A percentile compares a stretch with the other conserved stretches of the same genome.
These are phyloP conservation scores for Chelmon rostratus DNA, from an alignment of 2,797 vertebrate genomes.

Conservation along the genomic window DNA sequence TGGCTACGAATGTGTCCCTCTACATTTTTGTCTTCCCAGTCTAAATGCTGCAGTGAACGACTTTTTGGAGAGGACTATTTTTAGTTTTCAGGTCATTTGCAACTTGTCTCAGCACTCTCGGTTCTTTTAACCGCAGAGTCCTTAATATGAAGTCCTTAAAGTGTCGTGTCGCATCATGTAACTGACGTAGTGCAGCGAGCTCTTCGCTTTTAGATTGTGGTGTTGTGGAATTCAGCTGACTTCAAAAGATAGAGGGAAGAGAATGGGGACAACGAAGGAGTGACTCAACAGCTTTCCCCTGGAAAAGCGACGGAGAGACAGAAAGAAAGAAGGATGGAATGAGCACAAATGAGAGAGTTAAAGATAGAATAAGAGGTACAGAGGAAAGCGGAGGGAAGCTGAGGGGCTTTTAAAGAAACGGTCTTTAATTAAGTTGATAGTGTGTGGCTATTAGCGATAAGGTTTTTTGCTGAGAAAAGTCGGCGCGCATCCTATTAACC, in stretches of 20 bases:
- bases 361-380: slow-evolving; percentile 44
- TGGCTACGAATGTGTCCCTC: slow-evolving; percentile 9
- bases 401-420: slow-evolving; percentile 63
- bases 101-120: slow-evolving; percentile 63
- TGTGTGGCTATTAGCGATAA: slow-evolving; percentile 77
- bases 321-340: slow-evolving; percentile 31
- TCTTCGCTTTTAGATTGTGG: slow-evolving; percentile 14
- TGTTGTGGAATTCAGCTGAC: slow-evolving; percentile 54
- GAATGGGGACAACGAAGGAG: slow-evolving; percentile 46
- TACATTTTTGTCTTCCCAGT: slow-evolving; percentile 34
- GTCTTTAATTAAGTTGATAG: slow-evolving; percentile 79
- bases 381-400: slow-evolving; percentile 37
- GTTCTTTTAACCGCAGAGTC: slow-evolving; percentile 64
- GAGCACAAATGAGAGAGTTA: slow-evolving; percentile 50
- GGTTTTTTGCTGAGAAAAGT: slow-evolving; percentile 69
- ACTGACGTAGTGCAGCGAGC: slow-evolving; percentile 49
- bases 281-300: slow-evolving; percentile 70
- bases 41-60: slow-evolving; percentile 55
- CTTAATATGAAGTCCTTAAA: slow-evolving; percentile 74
- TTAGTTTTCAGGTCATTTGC: slow-evolving; percentile 78
- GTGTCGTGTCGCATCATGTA: slow-evolving; percentile 72
- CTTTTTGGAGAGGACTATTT: slow-evolving; percentile 63
- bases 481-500: slow-evolving; percentile 55
- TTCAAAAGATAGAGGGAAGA: slow-evolving; percentile 57
- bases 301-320: slow-evolving; percentile 18